Base-by-base conservation (phyloP, 2,888 invertebrate genomes). In the Spisula subtruncata region DNA sequence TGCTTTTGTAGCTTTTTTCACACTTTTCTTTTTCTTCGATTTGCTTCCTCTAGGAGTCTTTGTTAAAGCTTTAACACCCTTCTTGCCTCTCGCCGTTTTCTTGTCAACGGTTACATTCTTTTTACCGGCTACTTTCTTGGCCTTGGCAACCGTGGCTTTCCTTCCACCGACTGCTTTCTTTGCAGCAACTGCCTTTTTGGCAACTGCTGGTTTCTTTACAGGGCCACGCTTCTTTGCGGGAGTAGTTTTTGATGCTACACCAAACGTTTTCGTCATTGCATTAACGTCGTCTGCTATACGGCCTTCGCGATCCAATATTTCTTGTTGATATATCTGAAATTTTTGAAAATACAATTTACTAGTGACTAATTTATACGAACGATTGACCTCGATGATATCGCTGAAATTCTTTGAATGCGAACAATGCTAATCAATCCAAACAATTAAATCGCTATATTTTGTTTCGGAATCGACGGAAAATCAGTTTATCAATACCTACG, bases 301-400 rank as follows among this genome's bases (percentile, higher is more conserved):
- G 85, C 86, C 83, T 86, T 88, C 89, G 32, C 91, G 83, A 16
- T 89, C 87, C 46, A 91, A 81, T 32, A 93, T 91, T 85, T 93
- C 93, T 56, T 90, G 89, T 83, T 92, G 92, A 86, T 91, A 93
- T 41, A 85, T 88, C 93, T 93, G 85, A 29, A 89, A 84, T 41
- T 51, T 16, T 51, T 16, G 4, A 16, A 51, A 51, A 51, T 41
- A 5, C 41, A 2, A 41, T 8, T 41, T n/a, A n/a, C n/a, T n/a
- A n/a, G n/a, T n/a, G n/a, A n/a, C n/a, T n/a, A n/a, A n/a, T n/a
- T n/a, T n/a, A n/a, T n/a, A n/a, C n/a, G n/a, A n/a, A n/a, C n/a
- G n/a, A n/a, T n/a, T n/a, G n/a, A n/a, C n/a, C n/a, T n/a, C n/a
- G n/a, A n/a, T n/a, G n/a, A n/a, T n/a, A n/a, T n/a, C n/a, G n/a